These are phyloP conservation scores for Erpobdella octoculata DNA, from an alignment of 2,888 invertebrate species.

Conservation along the genomic window DNA sequence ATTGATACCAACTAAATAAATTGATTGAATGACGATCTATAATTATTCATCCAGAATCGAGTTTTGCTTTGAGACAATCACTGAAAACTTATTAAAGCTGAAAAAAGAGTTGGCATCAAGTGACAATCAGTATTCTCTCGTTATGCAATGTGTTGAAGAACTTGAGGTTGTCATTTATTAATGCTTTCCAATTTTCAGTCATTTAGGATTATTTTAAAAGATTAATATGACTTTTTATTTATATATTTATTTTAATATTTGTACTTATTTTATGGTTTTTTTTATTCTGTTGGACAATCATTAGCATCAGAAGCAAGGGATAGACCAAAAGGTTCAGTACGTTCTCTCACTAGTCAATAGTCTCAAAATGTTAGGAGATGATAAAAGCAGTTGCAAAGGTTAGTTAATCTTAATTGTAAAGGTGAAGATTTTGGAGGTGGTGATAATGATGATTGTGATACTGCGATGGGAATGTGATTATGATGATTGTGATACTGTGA, in stretches of 20 bases:
- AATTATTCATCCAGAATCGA: background rate
- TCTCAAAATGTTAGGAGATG: background rate
- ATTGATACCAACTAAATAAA: too few relatives aligned
- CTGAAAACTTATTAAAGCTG: background rate
- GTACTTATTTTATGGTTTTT: too few relatives aligned
- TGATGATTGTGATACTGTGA: too few relatives aligned
- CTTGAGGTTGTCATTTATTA: too few relatives aligned
- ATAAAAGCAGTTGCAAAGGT: background rate
- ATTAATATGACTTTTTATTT: too few relatives aligned
- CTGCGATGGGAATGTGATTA: too few relatives aligned
- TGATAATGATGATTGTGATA: too few relatives aligned
- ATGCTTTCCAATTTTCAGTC: background rate
- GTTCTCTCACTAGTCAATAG: conserved; percentile 13
- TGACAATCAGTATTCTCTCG: background rate
- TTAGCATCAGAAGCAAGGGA: conserved; percentile 6
- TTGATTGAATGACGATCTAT: too few relatives aligned
- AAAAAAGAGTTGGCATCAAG: background rate
- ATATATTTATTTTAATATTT: too few relatives aligned
- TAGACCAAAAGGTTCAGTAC: conserved; percentile 25
- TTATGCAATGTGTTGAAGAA: background rate
- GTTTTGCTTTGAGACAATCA: background rate
- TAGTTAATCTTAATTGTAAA: background rate
- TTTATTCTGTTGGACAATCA: too few relatives aligned
- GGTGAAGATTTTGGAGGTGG: too few relatives aligned
- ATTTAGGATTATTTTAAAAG: too few relatives aligned